Evolutionary conservation across 2,888 invertebrate species (phyloP).

Genomic region (Andrena hattorfiana): DNA sequence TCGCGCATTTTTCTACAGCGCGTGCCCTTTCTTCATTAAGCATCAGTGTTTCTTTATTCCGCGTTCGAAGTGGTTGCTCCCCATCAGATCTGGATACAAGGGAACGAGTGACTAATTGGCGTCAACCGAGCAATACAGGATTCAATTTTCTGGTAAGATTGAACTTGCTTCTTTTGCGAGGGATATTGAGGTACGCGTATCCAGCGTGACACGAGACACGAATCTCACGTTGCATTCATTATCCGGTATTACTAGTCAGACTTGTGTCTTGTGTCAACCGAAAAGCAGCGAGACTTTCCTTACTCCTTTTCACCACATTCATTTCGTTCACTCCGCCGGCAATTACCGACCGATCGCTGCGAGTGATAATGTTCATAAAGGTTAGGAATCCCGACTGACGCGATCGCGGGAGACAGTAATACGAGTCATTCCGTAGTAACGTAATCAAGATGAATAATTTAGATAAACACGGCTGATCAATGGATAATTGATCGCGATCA

Average conservation of each 20-base stretch:
- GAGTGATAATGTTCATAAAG: slow-evolving; percentile 19
- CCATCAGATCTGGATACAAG: background rate
- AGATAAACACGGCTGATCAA: slow-evolving; percentile 19
- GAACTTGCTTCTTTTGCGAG: background rate
- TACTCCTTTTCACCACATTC: background rate
- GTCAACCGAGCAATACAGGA: background rate
- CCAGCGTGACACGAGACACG: background rate
- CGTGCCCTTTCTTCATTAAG: background rate
- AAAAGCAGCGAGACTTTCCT: background rate
- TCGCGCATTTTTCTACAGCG: background rate
- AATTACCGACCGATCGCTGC: slow-evolving; percentile 16
- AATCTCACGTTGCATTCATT: background rate
- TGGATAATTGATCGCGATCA: slow-evolving; percentile 10
- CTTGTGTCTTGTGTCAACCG: background rate
- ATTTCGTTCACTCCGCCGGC: background rate
- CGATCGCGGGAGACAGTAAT: slow-evolving; percentile 13
- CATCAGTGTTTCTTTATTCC: background rate
- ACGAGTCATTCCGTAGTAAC: slow-evolving; percentile 15
- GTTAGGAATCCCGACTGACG: slow-evolving; percentile 7
- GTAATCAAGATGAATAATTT: slow-evolving; percentile 41
- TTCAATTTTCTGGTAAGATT: background rate
- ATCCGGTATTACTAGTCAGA: background rate
- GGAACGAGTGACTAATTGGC: too few species aligned
- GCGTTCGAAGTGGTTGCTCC: background rate
- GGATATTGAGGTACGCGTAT: background rate